Evolutionary conservation across 2,888 invertebrate genomes (phyloP), one percentile per base, ranked within the genome.

Genomic region (Horisme vitalbata): DNA sequence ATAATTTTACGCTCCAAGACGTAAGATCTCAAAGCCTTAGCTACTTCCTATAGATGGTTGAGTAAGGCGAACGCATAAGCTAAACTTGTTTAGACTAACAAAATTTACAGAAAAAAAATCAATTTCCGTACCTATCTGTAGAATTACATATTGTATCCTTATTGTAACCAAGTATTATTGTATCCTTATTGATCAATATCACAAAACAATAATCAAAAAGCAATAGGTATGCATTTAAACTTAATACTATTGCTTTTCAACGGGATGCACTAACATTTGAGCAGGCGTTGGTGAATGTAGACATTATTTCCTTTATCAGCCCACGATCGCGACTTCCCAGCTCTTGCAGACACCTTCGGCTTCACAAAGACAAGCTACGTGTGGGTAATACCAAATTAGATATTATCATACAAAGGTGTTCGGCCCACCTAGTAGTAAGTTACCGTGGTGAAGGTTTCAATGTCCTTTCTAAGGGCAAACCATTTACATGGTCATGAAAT

Each of bases 351-450:
- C 47, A 45, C 34, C 55, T 49, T 57, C 55, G 57, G 50, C 41
- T 36, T 38, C 38, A 54, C 46, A 48, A 54, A 49, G 52, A 9
- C 45, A 37, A 24, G 28, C 14, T 37, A 38, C 45, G 61, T 59
- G 63, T 59, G 61, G 55, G 57, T 49, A 41, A 45, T 55, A 55
- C 49, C 49, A 69, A 63, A 64, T 52, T 53, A 23, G 23, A 43
- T 46, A 79, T 79, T 77, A 68, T 57, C 76, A 79, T 77, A 79
- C 79, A 79, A 79, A 71, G 68, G 59, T 55, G 54, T 55, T 47
- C 66, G 55, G 61, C 72, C 68, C 67, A 66, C 65, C 47, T 23
- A n/a, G n/a, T n/a, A n/a, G n/a, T n/a, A n/a, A n/a, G n/a, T n/a
- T n/a, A n/a, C n/a, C n/a, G n/a, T 27, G 32, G 23, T 27, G 55